Evolutionary conservation across 2,113 vertebrate species (phyloP).

Genomic region (Sus scrofa): DNA sequence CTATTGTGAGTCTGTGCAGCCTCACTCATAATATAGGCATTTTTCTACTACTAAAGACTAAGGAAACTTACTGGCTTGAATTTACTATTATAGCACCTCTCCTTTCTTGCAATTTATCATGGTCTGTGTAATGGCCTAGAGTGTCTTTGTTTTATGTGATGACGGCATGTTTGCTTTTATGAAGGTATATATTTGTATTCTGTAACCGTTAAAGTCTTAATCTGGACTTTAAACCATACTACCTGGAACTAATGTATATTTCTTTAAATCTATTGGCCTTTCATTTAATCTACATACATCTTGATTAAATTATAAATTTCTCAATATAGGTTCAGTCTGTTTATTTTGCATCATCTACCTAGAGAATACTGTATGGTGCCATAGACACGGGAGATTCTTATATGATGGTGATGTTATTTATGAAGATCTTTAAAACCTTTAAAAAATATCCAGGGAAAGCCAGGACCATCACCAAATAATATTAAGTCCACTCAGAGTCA

Average conservation of each 20-base stretch:
- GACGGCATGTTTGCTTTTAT: background rate
- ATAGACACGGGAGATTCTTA: background rate
- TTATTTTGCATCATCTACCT: slow-evolving; percentile 5
- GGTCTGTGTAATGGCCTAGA: background rate
- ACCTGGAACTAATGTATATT: background rate
- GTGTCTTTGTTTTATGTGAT: slow-evolving; percentile 49
- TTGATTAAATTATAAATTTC: background rate
- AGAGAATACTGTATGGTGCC: background rate
- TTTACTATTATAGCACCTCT: background rate
- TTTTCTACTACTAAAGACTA: background rate
- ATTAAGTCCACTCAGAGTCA: background rate
- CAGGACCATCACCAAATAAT: background rate
- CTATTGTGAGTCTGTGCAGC: background rate
- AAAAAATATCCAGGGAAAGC: background rate
- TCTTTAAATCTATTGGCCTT: background rate
- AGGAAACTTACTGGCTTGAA: background rate
- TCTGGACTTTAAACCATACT: background rate
- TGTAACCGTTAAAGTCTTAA: background rate
- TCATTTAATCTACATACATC: background rate
- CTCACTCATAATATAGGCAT: background rate
- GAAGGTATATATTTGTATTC: slow-evolving; percentile 43
- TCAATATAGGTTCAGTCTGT: background rate
- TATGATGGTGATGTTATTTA: background rate
- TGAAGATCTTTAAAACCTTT: background rate
- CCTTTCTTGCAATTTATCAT: background rate